Evolutionary conservation across 2,113 vertebrate genomes (phyloP).

Genomic region (Stigmatopora argus): DNA sequence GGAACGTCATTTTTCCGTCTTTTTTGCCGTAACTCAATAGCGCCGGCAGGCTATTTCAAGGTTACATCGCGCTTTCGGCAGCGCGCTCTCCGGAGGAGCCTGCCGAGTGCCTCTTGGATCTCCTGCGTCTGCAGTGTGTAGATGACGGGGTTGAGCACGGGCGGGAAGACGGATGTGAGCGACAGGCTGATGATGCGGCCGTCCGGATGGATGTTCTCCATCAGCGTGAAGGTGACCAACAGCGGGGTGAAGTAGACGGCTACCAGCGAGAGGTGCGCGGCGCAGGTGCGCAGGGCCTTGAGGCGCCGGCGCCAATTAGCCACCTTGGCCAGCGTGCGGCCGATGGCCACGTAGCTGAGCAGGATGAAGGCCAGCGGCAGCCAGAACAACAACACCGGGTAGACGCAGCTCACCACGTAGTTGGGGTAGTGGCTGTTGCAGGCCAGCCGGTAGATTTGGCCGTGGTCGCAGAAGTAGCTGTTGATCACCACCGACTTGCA

Average conservation of each 20-base stretch:
- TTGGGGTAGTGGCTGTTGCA: slow-evolving; percentile 57
- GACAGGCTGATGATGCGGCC: slow-evolving; percentile 61
- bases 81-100: neutral
- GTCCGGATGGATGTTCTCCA: slow-evolving; percentile 44
- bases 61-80: neutral
- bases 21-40: too few species aligned
- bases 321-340: slow-evolving; percentile 36
- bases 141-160: slow-evolving; percentile 58
- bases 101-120: slow-evolving; percentile 49
- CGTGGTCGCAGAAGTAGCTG: slow-evolving; percentile 65
- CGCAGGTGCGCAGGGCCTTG: slow-evolving; percentile 47
- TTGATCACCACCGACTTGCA: slow-evolving; percentile 59
- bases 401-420: slow-evolving; percentile 3
- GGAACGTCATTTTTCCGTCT: too few species aligned
- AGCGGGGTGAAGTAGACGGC: slow-evolving; percentile 45
- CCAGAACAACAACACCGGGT: slow-evolving; percentile 41
- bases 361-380: slow-evolving; percentile 49
- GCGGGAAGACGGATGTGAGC: slow-evolving; percentile 49
- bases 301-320: slow-evolving; percentile 27
- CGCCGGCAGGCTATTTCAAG: neutral
- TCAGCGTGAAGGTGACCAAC: slow-evolving; percentile 31
- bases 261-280: slow-evolving; percentile 44
- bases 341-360: slow-evolving; percentile 43
- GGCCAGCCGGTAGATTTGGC: slow-evolving; percentile 47
- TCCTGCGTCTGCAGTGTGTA: slow-evolving; percentile 60